Base-by-base conservation (phyloP, 2,797 vertebrate species). In the Meriones psammophilus region DNA sequence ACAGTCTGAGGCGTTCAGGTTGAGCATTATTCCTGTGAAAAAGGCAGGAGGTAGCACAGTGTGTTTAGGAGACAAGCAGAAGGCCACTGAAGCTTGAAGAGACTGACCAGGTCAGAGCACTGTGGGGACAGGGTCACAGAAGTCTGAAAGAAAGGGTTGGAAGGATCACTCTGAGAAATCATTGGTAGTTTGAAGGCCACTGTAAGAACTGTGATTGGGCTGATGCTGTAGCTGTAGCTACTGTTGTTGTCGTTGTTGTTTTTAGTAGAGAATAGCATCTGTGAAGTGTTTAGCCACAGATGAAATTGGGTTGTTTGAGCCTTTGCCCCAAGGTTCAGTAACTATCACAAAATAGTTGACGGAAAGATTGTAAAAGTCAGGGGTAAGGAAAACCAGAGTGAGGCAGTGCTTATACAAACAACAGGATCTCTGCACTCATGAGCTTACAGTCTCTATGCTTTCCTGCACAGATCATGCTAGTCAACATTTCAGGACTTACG, bases 21-120 rank as follows among this genome's bases (percentile, higher is more conserved):
- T 26, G 12, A 42, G 56, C 7, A 17, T 0, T 5, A 42, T 5
- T 42, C 68, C n/a, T 18, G 66, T 50, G 9, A 50, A 50, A 39
- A n/a, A 58, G 50, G 42, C 12, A 58, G 28, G 50, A 39, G 3
- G 10, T 80, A 8, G 1, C 7, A 15, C 26, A 5, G 3, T 0
- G 0, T 9, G 39, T 62, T 28, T 24, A 24, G 39, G 12, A 26
- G 28, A 76, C 20, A 77, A 33, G n/a, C 26, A 84, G 50, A 68
- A 42, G 18, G 10, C 39, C 33, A 28, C 46, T 4, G 5, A n/a
- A 36, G 42, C 33, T 42, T 8, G 20, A 58, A 39, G 4, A 46
- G 15, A 33, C 54, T 2, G 12, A 71, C 8, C 15, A 56, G 54
- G n/a, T 58, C 13, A 42, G n/a, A 87, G 13, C 3, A 22, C n/a